Evolutionary conservation across 2,113 vertebrate species (phyloP), one percentile per base, ranked within the genome.

Genomic region (Grallaria varia): DNA sequence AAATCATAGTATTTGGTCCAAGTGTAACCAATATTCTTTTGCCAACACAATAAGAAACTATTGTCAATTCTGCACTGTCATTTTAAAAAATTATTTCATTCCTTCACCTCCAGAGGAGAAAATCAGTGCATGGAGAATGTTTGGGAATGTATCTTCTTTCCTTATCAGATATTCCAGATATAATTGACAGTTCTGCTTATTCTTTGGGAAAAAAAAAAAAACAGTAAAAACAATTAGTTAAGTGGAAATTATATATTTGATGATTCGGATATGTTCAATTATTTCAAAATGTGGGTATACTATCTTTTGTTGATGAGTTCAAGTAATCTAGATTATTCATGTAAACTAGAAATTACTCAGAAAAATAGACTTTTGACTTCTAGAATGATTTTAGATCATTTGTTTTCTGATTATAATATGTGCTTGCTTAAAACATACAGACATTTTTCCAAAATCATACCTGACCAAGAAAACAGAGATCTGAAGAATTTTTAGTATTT

Each of bases 171-270:
- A 42, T 40, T 80, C 19, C 21, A 72, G 55, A 49, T 71, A 56
- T 39, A 85, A 42, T 23, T 63, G 31, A 33, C 9, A 42, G 63
- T 50, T 59, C 14, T 79, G 42, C 1, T 93, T 84, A 78, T 67
- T 94, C 39, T 88, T 17, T 40, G 66, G 50, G n/a, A 25, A 55
- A 77, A 83, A 85, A 73, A 55, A 52, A 10, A 60, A 84, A 73
- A 69, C 58, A 85, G 80, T 90, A 27, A 74, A 92, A 92, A 87
- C n/a, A 91, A 93, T 90, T 92, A 93, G 21, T 47, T 74, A 69
- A 74, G 15, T 74, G 39, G 55, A 95, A 93, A 90, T 59, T 39
- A 40, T 49, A 58, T 56, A 8, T 74, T 80, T 87, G 47, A 50
- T 75, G 50, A 35, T 88, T 88, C 33, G 59, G 5, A 5, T 88